Evolutionary conservation across 2,888 invertebrate species (phyloP).

Genomic region (Oxystoma pomonae): DNA sequence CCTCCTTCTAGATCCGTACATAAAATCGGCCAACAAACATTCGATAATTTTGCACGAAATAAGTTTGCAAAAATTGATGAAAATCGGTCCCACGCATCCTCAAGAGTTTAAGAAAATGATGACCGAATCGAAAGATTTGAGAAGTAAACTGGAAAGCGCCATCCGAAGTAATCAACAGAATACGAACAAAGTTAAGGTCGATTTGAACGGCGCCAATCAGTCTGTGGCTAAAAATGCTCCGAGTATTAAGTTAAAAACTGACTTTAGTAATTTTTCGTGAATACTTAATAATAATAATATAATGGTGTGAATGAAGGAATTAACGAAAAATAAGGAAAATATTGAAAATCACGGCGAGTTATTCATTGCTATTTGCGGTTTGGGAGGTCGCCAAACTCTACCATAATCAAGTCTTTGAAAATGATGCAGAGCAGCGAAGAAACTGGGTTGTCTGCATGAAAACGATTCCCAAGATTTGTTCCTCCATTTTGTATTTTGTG

Average conservation of each 20-base stretch:
- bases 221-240: constrained; percentile 52
- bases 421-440: constrained; percentile 53
- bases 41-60: constrained; percentile 78
- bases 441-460: constrained; percentile 71
- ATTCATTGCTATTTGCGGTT: too few species aligned
- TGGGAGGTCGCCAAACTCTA: constrained; percentile 47
- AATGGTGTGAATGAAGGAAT: too few species aligned
- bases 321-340: too few species aligned
- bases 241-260: constrained; percentile 88
- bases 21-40: constrained; percentile 59
- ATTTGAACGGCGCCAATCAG: constrained; percentile 40
- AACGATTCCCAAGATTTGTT: constrained; percentile 76
- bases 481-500: constrained; percentile 85
- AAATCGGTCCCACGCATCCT: constrained; percentile 89
- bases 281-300: too few species aligned
- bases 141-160: constrained; percentile 79
- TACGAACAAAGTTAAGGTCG: constrained; percentile 52
- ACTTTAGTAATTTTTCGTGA: constrained; percentile 89
- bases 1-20: constrained; percentile 64
- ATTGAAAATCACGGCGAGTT: too few species aligned
- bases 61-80: constrained; percentile 84
- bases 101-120: constrained; percentile 91
- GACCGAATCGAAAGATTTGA: constrained; percentile 76
- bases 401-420: constrained; percentile 41
- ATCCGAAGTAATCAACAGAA: constrained; percentile 69